Evolutionary conservation across 2,888 invertebrate species (phyloP).

Genomic region (Diabrotica balteata): DNA sequence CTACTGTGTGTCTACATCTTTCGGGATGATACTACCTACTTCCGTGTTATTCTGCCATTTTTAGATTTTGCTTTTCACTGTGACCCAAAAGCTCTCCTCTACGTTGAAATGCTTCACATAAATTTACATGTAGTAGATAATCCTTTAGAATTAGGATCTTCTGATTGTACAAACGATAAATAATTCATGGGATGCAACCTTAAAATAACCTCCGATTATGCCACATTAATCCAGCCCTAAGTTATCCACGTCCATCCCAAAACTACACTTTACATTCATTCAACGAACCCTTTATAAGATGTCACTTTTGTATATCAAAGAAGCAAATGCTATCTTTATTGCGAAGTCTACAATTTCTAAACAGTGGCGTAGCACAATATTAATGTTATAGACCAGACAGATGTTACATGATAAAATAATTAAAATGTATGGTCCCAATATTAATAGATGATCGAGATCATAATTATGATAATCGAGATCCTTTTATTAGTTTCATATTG

Average conservation of each 20-base stretch:
- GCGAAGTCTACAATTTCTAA: conserved; percentile 31
- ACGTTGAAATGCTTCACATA: background rate
- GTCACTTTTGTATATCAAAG: conserved; percentile 40
- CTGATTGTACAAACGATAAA: conserved; percentile 4
- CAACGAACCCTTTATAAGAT: conserved; percentile 38
- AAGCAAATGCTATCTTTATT: conserved; percentile 37
- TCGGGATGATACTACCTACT: too few relatives aligned
- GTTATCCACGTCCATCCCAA: conserved; percentile 23
- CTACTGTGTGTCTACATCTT: too few relatives aligned
- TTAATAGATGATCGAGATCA: too few relatives aligned
- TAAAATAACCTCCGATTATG: conserved; percentile 21
- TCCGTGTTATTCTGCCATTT: too few relatives aligned
- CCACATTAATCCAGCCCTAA: conserved; percentile 27
- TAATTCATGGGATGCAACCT: conserved; percentile 17
- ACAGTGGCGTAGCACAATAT: background rate
- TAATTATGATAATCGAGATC: too few relatives aligned
- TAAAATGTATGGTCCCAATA: too few relatives aligned
- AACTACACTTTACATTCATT: conserved; percentile 32
- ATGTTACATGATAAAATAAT: too few relatives aligned
- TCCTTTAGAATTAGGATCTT: conserved; percentile 9
- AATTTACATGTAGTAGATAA: background rate
- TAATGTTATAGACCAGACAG: too few relatives aligned
- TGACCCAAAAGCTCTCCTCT: too few relatives aligned
- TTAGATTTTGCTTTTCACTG: too few relatives aligned
- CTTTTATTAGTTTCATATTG: too few relatives aligned